Evolutionary conservation across 2,113 vertebrate genomes (phyloP).

Genomic region (Caretta caretta): DNA sequence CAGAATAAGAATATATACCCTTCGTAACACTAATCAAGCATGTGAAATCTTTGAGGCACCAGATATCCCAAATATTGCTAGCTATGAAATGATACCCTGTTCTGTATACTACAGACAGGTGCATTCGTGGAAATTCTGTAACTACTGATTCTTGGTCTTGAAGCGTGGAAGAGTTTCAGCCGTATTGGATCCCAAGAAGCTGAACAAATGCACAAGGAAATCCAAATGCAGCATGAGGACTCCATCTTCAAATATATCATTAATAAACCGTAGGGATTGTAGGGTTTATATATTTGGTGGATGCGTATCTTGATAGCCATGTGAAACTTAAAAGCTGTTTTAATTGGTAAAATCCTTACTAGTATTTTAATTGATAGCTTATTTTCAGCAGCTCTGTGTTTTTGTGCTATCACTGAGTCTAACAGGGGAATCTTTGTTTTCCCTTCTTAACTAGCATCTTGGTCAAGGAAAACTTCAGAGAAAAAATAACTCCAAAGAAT

Average conservation of each 20-base stretch:
- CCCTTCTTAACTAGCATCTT: neutral
- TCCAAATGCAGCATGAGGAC: neutral
- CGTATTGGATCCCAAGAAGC: neutral
- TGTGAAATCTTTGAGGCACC: neutral
- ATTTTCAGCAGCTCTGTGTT: neutral
- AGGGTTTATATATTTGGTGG: neutral
- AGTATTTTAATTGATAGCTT: neutral
- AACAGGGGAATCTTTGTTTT: neutral
- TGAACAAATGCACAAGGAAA: neutral
- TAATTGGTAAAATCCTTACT: neutral
- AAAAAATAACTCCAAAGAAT: neutral
- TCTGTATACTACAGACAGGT: no score
- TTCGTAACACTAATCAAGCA: no score
- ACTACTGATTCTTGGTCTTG: neutral
- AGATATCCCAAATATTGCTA: neutral
- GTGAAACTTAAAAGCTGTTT: neutral
- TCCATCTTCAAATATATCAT: neutral
- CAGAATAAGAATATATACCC: no score
- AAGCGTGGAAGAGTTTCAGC: neutral
- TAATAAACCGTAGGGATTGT: neutral
- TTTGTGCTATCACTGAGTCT: neutral
- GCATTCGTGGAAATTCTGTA: neutral
- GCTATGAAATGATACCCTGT: no score
- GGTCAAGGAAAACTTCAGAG: neutral
- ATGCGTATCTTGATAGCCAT: neutral